Percentiles rank a stretch among this genome's conserved stretches.
These are phyloP conservation scores for Mythimna impura DNA, from an alignment of 2,888 invertebrate genomes.

Conservation along the genomic window DNA sequence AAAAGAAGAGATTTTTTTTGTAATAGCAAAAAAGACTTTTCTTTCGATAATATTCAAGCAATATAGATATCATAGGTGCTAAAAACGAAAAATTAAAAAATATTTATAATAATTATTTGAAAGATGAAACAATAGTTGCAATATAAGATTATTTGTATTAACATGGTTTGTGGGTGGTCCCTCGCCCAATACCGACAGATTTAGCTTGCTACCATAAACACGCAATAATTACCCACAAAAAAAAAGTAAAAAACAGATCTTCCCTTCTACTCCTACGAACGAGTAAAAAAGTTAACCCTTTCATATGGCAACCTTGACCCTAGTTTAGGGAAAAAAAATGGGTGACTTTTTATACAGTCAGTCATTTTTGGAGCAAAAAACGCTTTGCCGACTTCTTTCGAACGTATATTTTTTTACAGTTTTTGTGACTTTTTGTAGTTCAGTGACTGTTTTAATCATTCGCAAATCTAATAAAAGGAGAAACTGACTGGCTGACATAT, in stretches of 20 bases:
- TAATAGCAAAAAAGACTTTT: neutral
- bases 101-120: neutral
- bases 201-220: constrained; percentile 62
- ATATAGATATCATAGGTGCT: neutral
- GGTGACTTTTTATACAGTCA: constrained; percentile 40
- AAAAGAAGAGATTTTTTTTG: neutral
- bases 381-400: constrained; percentile 15
- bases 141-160: constrained; percentile 5
- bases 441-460: no score
- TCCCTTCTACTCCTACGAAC: constrained; percentile 55
- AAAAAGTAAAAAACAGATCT: constrained; percentile 59
- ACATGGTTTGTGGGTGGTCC: constrained; percentile 59
- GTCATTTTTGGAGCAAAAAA: constrained; percentile 18
- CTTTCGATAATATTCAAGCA: neutral
- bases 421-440: constrained; percentile 4
- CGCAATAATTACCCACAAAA: constrained; percentile 50
- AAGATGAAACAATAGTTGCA: neutral
- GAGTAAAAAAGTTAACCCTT: constrained; percentile 74
- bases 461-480: no score
- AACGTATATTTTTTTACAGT: constrained; percentile 5
- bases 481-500: no score
- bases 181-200: constrained; percentile 31
- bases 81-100: neutral
- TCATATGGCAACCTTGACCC: constrained; percentile 69
- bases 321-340: constrained; percentile 60